Evolutionary conservation across 2,888 invertebrate species (phyloP), one percentile per base, ranked within the genome.

Genomic region (Trissolcus japonicus): DNA sequence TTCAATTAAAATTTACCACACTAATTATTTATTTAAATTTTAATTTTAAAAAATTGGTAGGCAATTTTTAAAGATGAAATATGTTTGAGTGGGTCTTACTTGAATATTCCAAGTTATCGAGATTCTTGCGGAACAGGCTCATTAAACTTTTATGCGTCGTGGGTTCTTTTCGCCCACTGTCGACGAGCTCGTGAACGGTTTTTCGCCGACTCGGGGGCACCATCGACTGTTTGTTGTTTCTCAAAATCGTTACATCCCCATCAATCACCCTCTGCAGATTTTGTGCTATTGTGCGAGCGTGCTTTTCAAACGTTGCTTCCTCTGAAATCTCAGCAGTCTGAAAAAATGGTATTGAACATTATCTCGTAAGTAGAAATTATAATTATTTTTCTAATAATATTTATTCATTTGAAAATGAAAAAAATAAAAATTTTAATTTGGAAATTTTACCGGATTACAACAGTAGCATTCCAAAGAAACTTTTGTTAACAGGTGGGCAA

Each of bases 201-300:
- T 95, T 94, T 84, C 96, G 92, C 82, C 94, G 91, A 16, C 94
- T 94, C n/a, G 95, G 95, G 25, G 94, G 94, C 0, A 95, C 94
- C 83, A 95, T 95, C 83, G 94, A 95, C 82, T 95, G 95, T 83
- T 95, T 94, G 84, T 94, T 94, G 7, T 94, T 94, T 9, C 51
- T 55, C 9, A 67, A 25, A 14, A 78, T 56, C 7, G 68, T 80
- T 7, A 76, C 59, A 43, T 81, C 82, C n/a, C 79, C 68, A 83
- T 95, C 94, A 85, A 94, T 94, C 60, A 95, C 89, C 83, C 94
- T 93, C 90, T 97, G 97, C 71, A 97, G 90, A 83, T 95, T 95
- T 88, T 95, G 94, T 0, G 95, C 96, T 85, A 98, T 96, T 87
- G 96, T 95, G 85, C 97, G 95, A 50, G 96, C 96, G 90, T 97